Conservation (phyloP, 2,888 invertebrate species). For the Melanostoma scalare region DNA sequence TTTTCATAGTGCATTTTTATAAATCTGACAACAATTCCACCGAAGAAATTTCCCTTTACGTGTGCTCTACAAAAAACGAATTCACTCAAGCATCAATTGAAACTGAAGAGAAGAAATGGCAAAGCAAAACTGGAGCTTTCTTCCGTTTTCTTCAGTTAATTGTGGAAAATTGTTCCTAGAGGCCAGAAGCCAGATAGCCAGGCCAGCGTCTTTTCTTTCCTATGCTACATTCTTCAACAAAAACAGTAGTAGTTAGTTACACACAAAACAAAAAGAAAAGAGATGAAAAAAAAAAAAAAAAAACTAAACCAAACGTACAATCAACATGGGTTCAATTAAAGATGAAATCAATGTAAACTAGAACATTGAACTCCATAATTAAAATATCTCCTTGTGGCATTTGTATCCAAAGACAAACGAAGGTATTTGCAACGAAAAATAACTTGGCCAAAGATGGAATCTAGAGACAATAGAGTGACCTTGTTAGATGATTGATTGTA, state of each 20-base stretch:
- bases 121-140: slow-evolving; percentile 69
- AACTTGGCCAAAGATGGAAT: slow-evolving; percentile 47
- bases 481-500: slow-evolving; percentile 72
- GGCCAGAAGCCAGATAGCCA: slow-evolving; percentile 34
- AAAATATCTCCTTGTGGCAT: slow-evolving; percentile 51
- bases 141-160: slow-evolving; percentile 66
- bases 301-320: slow-evolving; percentile 59
- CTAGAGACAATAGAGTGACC: slow-evolving; percentile 66
- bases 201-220: slow-evolving; percentile 30
- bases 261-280: slow-evolving; percentile 5
- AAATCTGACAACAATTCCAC: too few relatives aligned
- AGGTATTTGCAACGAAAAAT: not conserved
- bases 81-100: slow-evolving; percentile 50
- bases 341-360: slow-evolving; percentile 69
- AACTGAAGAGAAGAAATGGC: slow-evolving; percentile 41
- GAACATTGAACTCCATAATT: slow-evolving; percentile 69
- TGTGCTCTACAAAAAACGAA: slow-evolving; percentile 39
- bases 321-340: slow-evolving; percentile 69
- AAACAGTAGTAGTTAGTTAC: slow-evolving; percentile 4
- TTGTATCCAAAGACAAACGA: not conserved
- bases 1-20: not conserved
- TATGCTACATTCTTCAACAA: slow-evolving; percentile 6
- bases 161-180: slow-evolving; percentile 70
- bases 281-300: not conserved
- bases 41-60: not conserved